These are phyloP conservation scores for Leptinotarsa haldemani DNA, from an alignment of 2,888 invertebrate genomes.

Conservation along the genomic window DNA sequence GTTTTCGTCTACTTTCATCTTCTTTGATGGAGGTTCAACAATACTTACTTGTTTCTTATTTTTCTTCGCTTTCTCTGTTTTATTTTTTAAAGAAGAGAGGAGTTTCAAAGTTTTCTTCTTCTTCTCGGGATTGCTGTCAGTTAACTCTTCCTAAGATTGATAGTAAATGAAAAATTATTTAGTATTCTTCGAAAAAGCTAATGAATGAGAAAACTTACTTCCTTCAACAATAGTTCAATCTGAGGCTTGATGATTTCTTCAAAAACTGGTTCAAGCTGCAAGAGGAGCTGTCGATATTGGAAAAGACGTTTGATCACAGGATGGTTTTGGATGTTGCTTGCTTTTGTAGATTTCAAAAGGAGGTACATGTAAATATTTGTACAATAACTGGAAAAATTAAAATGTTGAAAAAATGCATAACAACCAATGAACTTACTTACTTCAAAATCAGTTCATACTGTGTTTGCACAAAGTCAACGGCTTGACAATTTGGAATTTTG, in stretches of 20 bases:
- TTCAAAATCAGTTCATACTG: slow-evolving; percentile 64
- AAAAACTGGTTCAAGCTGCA: slow-evolving; percentile 79
- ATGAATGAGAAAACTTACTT: slow-evolving; percentile 25
- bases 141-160: slow-evolving; percentile 32
- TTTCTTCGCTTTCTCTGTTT: slow-evolving; percentile 32
- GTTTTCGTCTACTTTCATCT: slow-evolving; percentile 46
- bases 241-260: slow-evolving; percentile 76
- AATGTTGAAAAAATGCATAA: not conserved
- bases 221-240: slow-evolving; percentile 71
- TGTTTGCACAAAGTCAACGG: slow-evolving; percentile 77
- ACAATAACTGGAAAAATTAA: slow-evolving; percentile 77
- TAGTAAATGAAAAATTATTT: not conserved
- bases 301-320: slow-evolving; percentile 89
- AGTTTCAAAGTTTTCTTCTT: slow-evolving; percentile 65
- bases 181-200: not conserved
- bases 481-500: slow-evolving; percentile 73
- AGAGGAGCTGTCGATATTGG: slow-evolving; percentile 81
- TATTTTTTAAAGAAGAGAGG: slow-evolving; percentile 37
- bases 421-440: slow-evolving; percentile 58
- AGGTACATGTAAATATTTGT: slow-evolving; percentile 89
- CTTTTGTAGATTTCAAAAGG: slow-evolving; percentile 81
- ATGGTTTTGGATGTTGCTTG: slow-evolving; percentile 78
- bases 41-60: slow-evolving; percentile 31
- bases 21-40: slow-evolving; percentile 43
- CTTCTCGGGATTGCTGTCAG: slow-evolving; percentile 37